These are phyloP conservation scores for Dendrolimus kikuchii DNA, from an alignment of 1,140 invertebrate species.

Conservation along the genomic window DNA sequence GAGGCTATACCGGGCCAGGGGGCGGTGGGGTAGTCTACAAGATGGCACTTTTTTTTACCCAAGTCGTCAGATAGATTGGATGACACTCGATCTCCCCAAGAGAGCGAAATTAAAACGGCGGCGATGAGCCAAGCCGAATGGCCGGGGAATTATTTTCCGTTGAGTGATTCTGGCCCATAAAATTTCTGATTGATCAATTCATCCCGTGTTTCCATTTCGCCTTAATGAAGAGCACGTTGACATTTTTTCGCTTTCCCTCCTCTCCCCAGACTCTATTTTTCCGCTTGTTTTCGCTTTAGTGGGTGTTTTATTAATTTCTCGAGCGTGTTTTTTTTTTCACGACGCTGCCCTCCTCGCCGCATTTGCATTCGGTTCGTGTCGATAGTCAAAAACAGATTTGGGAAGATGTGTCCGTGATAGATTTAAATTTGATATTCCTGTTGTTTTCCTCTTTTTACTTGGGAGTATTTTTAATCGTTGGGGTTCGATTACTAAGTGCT, in stretches of 20 bases:
- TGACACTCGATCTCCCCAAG: constrained; percentile 67
- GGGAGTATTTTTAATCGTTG: too few relatives aligned
- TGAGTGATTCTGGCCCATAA: constrained; percentile 68
- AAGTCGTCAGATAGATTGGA: constrained; percentile 65
- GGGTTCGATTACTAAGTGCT: too few relatives aligned
- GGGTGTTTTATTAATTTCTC: constrained; percentile 56
- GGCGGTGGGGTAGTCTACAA: constrained; percentile 13
- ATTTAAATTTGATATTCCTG: too few relatives aligned
- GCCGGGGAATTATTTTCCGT: constrained; percentile 65
- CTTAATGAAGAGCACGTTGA: constrained; percentile 63
- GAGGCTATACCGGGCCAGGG: constrained; percentile 13
- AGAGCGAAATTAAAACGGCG: constrained; percentile 67
- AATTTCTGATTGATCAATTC: constrained; percentile 71
- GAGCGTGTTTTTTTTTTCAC: constrained; percentile 15
- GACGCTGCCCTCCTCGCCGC: constrained; percentile 10
- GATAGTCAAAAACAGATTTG: too few relatives aligned
- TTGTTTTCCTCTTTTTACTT: too few relatives aligned
- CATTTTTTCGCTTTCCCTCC: constrained; percentile 38
- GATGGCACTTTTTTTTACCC: constrained; percentile 42
- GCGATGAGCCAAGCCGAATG: constrained; percentile 62
- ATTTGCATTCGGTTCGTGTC: constrained; percentile 34
- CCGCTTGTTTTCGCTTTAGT: constrained; percentile 57
- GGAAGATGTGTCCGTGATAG: too few relatives aligned
- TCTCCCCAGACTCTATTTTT: constrained; percentile 48
- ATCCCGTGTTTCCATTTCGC: constrained; percentile 57